phyloP scores from a whole-genome alignment of 2,113 vertebrate genomes.

The Perccottus glenii region DNA sequence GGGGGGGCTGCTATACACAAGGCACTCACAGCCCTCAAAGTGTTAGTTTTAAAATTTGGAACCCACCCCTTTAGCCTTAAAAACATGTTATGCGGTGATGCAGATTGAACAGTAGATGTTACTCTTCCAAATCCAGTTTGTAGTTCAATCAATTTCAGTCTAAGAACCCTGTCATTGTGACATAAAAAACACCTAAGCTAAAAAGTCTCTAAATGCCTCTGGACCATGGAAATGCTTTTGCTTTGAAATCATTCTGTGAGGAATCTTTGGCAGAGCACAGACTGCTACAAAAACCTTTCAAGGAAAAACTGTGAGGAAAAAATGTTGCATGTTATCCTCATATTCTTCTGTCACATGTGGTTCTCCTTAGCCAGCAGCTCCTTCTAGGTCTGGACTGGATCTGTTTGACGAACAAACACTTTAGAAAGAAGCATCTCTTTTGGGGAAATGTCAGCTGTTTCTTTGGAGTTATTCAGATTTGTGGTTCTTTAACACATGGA shows the following conservation, averaged over 20 bases:
- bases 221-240: constrained; percentile 39
- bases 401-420: constrained; percentile 34
- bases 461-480: constrained; percentile 47
- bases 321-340: constrained; percentile 27
- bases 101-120: too few relatives aligned
- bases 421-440: constrained; percentile 46
- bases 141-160: too few relatives aligned
- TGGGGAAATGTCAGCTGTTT: constrained; percentile 54
- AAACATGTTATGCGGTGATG: too few relatives aligned
- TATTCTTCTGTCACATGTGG: constrained; percentile 69
- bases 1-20: too few relatives aligned
- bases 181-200: neutral
- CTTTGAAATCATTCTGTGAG: constrained; percentile 39
- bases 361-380: constrained; percentile 59
- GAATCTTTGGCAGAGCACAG: constrained; percentile 54
- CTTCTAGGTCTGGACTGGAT: constrained; percentile 37
- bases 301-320: constrained; percentile 44
- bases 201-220: constrained; percentile 24
- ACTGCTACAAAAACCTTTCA: constrained; percentile 54
- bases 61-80: too few relatives aligned
- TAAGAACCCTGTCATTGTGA: too few relatives aligned
- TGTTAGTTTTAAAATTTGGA: too few relatives aligned
- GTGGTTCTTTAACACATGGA: constrained; percentile 44
- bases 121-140: too few relatives aligned
- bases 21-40: too few relatives aligned